These are phyloP conservation scores for Cylindroiulus punctatus DNA, from an alignment of 2,888 invertebrate species.

Conservation along the genomic window DNA sequence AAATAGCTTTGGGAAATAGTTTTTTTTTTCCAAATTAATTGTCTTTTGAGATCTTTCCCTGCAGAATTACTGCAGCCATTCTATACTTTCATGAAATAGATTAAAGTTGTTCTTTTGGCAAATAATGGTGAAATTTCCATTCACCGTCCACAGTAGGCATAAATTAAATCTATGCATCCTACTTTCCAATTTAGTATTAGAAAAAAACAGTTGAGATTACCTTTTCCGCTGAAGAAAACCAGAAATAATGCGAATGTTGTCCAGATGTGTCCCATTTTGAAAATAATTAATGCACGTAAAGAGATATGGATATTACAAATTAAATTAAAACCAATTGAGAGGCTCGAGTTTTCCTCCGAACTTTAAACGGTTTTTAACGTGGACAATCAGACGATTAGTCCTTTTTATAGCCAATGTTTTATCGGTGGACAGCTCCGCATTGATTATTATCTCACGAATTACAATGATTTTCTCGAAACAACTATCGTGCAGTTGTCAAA, in stretches of 20 bases:
- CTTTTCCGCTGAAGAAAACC: neutral
- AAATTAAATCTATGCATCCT: no score
- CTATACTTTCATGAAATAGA: no score
- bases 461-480: neutral
- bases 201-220: neutral
- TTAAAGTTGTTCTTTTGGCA: no score
- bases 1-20: no score
- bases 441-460: neutral
- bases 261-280: constrained; percentile 6
- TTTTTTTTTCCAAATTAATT: no score
- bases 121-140: no score
- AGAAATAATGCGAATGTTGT: neutral
- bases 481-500: neutral
- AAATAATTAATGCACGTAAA: neutral
- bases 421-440: neutral
- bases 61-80: no score
- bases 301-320: neutral
- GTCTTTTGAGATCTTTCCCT: no score
- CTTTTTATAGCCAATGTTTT: constrained; percentile 16
- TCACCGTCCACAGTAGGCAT: no score
- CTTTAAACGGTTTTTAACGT: neutral
- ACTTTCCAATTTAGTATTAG: no score
- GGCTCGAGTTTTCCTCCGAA: neutral
- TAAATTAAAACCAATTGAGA: neutral
- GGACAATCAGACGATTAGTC: neutral